phyloP scores from a whole-genome alignment of 2,888 invertebrate genomes.

The Campoplex nolae region DNA sequence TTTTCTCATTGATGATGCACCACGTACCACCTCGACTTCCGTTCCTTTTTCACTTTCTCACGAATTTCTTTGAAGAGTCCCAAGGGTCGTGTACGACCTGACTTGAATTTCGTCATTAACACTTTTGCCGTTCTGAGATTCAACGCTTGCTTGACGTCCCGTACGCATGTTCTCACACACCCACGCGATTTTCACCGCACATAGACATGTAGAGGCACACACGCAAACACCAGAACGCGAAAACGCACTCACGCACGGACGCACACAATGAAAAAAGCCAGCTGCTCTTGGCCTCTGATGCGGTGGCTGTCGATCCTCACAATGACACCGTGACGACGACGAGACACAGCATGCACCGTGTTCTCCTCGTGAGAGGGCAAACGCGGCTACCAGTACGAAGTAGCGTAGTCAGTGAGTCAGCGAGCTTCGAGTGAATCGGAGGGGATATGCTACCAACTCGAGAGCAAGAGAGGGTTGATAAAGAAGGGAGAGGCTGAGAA shows the following conservation, averaged over 20 bases:
- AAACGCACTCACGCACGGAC: conserved; percentile 3
- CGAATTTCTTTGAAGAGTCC: conserved; percentile 34
- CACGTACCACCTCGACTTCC: conserved; percentile 11
- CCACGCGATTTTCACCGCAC: conserved; percentile 17
- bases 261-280: conserved; percentile 42
- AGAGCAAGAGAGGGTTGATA: conserved; percentile 25
- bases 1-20: conserved; percentile 2
- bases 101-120: conserved; percentile 63
- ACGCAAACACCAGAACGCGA: not conserved
- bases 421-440: conserved; percentile 56
- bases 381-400: conserved; percentile 54
- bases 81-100: conserved; percentile 62
- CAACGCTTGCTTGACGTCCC: conserved; percentile 48
- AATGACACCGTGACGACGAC: conserved; percentile 53
- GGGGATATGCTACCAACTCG: conserved; percentile 44
- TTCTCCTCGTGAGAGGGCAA: conserved; percentile 56
- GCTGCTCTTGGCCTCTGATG: conserved; percentile 45
- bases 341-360: conserved; percentile 59
- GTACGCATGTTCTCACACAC: conserved; percentile 60
- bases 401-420: conserved; percentile 63
- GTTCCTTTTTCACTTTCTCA: conserved; percentile 8
- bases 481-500: conserved; percentile 41
- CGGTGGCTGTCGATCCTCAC: conserved; percentile 49
- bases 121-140: conserved; percentile 55
- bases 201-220: conserved; percentile 11